Evolutionary conservation across 1,140 invertebrate genomes (phyloP).

Genomic region (Pseudomyrmex flavicornis): DNA sequence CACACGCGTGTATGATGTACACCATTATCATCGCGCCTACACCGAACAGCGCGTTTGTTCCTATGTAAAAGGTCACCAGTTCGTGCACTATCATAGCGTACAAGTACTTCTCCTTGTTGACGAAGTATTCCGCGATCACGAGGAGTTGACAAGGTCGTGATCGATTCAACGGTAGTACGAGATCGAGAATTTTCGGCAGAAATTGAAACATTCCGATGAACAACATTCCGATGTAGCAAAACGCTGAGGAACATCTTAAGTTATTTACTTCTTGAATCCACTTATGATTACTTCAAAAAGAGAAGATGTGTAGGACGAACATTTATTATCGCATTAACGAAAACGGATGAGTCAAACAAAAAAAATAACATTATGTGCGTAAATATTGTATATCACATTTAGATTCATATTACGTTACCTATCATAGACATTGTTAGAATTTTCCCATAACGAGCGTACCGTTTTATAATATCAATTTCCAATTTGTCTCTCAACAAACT

Average conservation of each 20-base stretch:
- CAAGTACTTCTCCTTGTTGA: constrained; percentile 51
- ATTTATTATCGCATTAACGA: too few species aligned
- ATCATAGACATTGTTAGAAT: background rate
- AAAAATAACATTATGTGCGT: too few species aligned
- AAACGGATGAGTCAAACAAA: too few species aligned
- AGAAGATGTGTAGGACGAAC: too few species aligned
- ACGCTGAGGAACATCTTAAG: background rate
- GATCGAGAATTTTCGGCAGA: background rate
- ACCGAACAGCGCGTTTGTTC: background rate
- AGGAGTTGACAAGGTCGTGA: background rate
- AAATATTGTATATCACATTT: too few species aligned
- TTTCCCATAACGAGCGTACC: background rate
- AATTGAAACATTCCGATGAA: background rate
- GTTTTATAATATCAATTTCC: constrained; percentile 47
- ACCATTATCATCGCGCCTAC: background rate
- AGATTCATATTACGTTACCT: background rate
- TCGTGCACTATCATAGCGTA: background rate
- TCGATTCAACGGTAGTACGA: background rate
- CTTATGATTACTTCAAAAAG: too few species aligned
- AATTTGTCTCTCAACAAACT: constrained; percentile 21
- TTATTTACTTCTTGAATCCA: too few species aligned
- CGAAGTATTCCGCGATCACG: constrained; percentile 55
- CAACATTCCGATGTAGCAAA: background rate
- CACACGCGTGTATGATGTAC: background rate
- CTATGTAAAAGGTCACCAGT: background rate